Evolutionary conservation across 1,140 invertebrate species (phyloP), one percentile per base, ranked within the genome.

Genomic region (Rhyzopertha dominica): DNA sequence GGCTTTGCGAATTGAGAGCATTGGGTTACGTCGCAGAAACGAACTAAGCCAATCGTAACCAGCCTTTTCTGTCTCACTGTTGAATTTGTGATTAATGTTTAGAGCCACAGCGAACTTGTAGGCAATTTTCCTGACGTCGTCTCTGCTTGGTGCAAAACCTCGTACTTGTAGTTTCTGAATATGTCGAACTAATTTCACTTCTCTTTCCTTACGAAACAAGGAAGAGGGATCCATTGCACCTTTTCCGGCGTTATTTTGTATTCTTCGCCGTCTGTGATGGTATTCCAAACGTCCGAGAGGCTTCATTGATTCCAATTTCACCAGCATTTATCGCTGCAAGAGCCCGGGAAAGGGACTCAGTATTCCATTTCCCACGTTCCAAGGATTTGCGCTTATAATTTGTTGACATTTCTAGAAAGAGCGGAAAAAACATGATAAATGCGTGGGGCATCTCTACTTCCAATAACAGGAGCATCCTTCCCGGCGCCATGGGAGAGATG

Each of bases 91-190:
- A 16, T 45, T 35, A 4, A 56, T 16, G 13, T 37, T 31, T 25
- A 48, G 25, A 12, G 47, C 22, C 38, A 49, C 43, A 32, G 56
- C 48, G 49, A 54, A 56, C 28, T 51, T 18, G 34, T 38, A 56
- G 19, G 47, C 54, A 9, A 56, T 40, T 4, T 13, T 24, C 17
- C 51, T 18, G 13, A 55, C 38, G 12, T 25, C 23, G 18, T 16
- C 25, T 44, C 49, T 49, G 7, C 48, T 41, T 26, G 43, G 38
- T 40, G 54, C 53, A 57, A 60, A 63, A 26, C 57, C 59, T 5
- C 42, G 46, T 1, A 43, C 30, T 48, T 39, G 48, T n/a, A 54
- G 18, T 28, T 37, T 51, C 31, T 46, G 28, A 17, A 48, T 52
- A 31, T 47, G 48, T 22, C 8, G 5, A 3, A 53, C 51, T 12